Evolutionary conservation across 1,140 invertebrate species (phyloP).

Genomic region (Arctopsyche grandis): DNA sequence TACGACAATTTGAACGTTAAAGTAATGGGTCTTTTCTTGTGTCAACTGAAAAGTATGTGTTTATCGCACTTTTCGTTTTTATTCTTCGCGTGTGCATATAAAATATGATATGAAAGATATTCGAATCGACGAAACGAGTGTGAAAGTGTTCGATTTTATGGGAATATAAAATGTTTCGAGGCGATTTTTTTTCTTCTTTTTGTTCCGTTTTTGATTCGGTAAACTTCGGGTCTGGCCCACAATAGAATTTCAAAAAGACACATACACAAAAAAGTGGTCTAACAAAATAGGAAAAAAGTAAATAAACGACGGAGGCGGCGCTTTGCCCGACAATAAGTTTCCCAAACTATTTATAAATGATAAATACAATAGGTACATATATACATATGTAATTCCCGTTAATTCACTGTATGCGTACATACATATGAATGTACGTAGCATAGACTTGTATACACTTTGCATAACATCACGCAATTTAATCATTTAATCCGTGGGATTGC

Average conservation of each 20-base stretch:
- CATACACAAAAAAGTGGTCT: conserved; percentile 20
- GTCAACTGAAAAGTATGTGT: no score
- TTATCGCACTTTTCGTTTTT: background rate
- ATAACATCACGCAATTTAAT: no score
- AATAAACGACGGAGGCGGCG: conserved; percentile 23
- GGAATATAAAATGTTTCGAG: background rate
- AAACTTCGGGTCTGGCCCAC: conserved; percentile 1
- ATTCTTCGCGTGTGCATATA: background rate
- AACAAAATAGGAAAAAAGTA: conserved; percentile 41
- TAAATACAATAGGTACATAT: no score
- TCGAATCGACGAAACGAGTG: background rate
- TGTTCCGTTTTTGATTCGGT: background rate
- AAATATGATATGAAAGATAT: background rate
- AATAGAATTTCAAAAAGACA: conserved; percentile 20
- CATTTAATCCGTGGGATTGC: no score
- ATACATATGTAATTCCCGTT: no score
- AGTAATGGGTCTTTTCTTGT: no score
- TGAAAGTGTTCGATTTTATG: conserved; percentile 17
- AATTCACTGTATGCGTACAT: no score
- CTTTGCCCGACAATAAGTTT: background rate
- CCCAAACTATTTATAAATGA: background rate
- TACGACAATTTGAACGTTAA: no score
- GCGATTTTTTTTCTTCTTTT: background rate
- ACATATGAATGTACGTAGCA: no score
- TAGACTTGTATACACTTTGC: no score